A percentile compares a stretch with the other conserved stretches of the same genome.
Conservation (phyloP, 2,888 invertebrate species). For the Trachelus stipa region DNA sequence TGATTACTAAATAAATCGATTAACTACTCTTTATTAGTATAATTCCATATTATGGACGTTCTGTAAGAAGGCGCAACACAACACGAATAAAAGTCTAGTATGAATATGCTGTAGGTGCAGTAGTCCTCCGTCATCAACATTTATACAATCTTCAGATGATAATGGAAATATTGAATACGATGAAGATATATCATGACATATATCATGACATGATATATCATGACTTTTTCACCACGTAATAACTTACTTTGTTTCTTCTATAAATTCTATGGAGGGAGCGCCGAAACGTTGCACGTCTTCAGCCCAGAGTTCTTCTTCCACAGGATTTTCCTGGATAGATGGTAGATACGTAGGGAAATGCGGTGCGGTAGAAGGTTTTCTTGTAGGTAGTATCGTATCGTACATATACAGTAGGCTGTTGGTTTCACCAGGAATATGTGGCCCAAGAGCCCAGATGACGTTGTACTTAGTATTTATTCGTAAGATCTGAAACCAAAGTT, state of each 20-base stretch:
- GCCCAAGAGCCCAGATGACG: slow-evolving; percentile 89
- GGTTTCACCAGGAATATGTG: slow-evolving; percentile 84
- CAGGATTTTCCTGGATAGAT: slow-evolving; percentile 69
- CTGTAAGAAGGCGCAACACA: slow-evolving; percentile 44
- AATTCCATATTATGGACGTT: slow-evolving; percentile 51
- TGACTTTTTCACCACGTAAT: background rate
- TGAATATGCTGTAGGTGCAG: slow-evolving; percentile 40
- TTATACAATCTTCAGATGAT: background rate
- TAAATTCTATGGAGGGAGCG: slow-evolving; percentile 77
- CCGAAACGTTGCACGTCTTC: slow-evolving; percentile 81
- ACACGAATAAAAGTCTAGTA: slow-evolving; percentile 48
- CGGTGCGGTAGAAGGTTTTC: slow-evolving; percentile 72
- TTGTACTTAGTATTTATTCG: slow-evolving; percentile 96
- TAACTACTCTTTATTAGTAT: slow-evolving; percentile 60
- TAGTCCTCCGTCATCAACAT: background rate
- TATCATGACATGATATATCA: background rate
- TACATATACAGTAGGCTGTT: slow-evolving; percentile 84
- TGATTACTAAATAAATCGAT: slow-evolving; percentile 59
- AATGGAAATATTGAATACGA: background rate
- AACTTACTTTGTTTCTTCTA: slow-evolving; percentile 41
- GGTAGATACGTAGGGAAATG: slow-evolving; percentile 85
- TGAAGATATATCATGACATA: background rate
- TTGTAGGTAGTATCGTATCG: slow-evolving; percentile 80
- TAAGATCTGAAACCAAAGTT: slow-evolving; percentile 77
- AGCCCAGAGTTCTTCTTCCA: slow-evolving; percentile 81